Base-by-base conservation (phyloP, 1,140 invertebrate genomes). In the Lasaia peninsularis region DNA sequence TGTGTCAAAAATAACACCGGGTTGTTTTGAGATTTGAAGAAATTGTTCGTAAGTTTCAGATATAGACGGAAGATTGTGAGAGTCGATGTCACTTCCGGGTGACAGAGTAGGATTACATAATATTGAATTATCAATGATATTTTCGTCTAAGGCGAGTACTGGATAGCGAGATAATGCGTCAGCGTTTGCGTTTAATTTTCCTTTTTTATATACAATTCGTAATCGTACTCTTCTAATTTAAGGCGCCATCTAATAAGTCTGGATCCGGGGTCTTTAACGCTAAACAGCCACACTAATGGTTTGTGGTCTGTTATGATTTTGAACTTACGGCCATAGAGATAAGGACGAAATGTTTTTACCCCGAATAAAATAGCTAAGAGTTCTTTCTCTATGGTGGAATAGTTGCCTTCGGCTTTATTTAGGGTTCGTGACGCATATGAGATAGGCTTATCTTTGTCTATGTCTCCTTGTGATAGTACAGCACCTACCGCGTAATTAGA, bases 11-110 rank as follows among this genome's bases (percentile, higher is more conserved):
- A 24, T 52, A 10, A 52, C 28, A 52, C 28, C 28, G 6, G 21
- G 3, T 52, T 52, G 50, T 32, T 52, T 52, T 52, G 28, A 31
- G 6, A 54, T 54, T 54, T 35, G 52, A 21, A 35, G 32, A 54
- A 54, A 54, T 35, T 35, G 52, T 54, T 54, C 34, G 12, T 52
- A 52, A 31, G 52, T 54, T 54, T 54, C 52, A 10, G 52, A 54
- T n/a, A 37, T 54, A 6, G 52, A 54, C 28, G 50, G 50, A 33
- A 52, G 24, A 33, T 52, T 52, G 31, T 52, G 50, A 12, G 28
- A 32, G 2, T 52, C 50, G 28, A 52, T 33, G 28, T 52, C 50
- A 52, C 28, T 52, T 32, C n/a, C 50, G 28, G 50, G 50, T 52
- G 28, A 52, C 28, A 52, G 5, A 3, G 50, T 52, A 32, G 50